These are phyloP conservation scores for Mallateleia sp. DNA, from an alignment of 2,888 invertebrate genomes.

Conservation along the genomic window DNA sequence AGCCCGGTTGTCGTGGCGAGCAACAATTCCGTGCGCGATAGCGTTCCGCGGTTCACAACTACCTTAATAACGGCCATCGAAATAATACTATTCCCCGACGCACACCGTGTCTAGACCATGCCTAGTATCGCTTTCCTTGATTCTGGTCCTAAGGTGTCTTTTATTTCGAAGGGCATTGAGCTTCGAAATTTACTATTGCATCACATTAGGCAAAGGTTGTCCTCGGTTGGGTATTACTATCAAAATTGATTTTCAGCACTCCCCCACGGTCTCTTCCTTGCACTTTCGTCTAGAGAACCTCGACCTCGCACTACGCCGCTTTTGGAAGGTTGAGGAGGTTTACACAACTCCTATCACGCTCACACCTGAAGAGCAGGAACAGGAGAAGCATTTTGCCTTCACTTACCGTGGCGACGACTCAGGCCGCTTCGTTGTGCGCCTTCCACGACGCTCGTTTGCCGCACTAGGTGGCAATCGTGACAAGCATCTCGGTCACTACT, in stretches of 20 bases:
- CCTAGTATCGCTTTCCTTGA: too few species aligned
- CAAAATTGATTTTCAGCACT: neutral
- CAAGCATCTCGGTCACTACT: neutral
- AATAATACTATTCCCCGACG: too few species aligned
- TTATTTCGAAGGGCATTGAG: neutral
- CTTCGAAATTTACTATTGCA: constrained; percentile 18
- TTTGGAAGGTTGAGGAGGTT: constrained; percentile 30
- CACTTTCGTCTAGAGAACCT: neutral
- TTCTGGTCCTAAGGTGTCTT: neutral
- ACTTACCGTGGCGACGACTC: neutral
- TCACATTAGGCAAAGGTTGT: neutral
- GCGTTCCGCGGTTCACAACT: too few species aligned
- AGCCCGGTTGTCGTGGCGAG: too few species aligned
- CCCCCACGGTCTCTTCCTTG: neutral
- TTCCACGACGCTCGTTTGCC: neutral
- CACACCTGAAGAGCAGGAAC: constrained; percentile 3
- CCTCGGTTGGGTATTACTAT: constrained; percentile 65
- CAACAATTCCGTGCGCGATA: too few species aligned
- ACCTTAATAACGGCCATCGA: too few species aligned
- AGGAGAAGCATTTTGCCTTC: neutral
- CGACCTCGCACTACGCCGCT: neutral
- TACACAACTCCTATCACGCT: too few species aligned
- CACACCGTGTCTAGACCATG: too few species aligned
- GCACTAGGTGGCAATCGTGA: neutral
- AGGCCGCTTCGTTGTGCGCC: neutral